Conservation (phyloP, 2,888 invertebrate genomes). For the Phengaris alcon region DNA sequence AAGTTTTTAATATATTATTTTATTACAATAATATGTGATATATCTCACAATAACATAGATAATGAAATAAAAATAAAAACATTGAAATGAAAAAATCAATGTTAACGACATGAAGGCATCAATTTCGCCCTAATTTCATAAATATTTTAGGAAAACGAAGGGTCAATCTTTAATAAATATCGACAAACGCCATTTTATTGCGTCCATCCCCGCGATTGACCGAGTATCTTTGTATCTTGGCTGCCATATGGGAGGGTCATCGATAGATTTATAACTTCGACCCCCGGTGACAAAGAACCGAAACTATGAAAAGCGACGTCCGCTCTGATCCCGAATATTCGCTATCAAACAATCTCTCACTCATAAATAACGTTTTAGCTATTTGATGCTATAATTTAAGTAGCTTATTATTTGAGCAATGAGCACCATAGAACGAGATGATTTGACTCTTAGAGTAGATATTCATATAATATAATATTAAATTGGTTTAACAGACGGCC, state of each 20-base stretch:
- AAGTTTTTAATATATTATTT: too few relatives aligned
- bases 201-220: conserved; percentile 61
- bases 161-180: conserved; percentile 54
- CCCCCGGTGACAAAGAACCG: conserved; percentile 58
- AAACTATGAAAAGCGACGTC: conserved; percentile 56
- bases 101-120: conserved; percentile 34
- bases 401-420: not conserved
- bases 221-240: conserved; percentile 54
- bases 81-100: conserved; percentile 7
- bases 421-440: not conserved
- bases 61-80: conserved; percentile 19
- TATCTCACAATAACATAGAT: not conserved
- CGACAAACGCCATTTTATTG: conserved; percentile 57
- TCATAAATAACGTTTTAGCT: conserved; percentile 9
- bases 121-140: conserved; percentile 38
- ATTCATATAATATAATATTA: too few relatives aligned
- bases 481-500: too few relatives aligned
- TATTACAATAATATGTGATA: too few relatives aligned
- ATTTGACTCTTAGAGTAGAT: too few relatives aligned
- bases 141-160: conserved; percentile 43
- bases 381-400: not conserved
- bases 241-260: conserved; percentile 61
- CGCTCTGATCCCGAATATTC: conserved; percentile 44
- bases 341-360: conserved; percentile 19
- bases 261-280: conserved; percentile 60